Percentiles rank a stretch among this genome's conserved stretches.
Evolutionary conservation across 2,888 invertebrate species (phyloP).

Genomic region (Kryphioiulus occultus): DNA sequence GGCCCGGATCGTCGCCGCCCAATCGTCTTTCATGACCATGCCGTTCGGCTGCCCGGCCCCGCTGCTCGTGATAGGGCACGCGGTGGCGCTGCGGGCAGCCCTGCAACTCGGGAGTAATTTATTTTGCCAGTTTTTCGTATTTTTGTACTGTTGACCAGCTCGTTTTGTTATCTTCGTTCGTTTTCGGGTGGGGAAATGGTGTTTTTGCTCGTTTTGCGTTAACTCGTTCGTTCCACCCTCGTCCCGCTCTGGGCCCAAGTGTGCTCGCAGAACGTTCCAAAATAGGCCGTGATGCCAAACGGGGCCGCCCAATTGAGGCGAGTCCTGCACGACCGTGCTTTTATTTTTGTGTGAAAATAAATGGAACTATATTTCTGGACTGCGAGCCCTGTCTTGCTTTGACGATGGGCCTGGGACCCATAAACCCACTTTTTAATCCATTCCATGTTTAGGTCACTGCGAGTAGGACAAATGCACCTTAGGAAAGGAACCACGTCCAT

Average conservation of each 20-base stretch:
- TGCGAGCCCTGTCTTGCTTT: neutral
- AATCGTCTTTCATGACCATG: conserved; percentile 9
- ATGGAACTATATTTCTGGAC: conserved; percentile 24
- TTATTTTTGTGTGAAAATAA: conserved; percentile 31
- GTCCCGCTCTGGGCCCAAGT: neutral
- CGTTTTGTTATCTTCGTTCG: neutral
- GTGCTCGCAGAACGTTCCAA: neutral
- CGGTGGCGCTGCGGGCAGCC: neutral
- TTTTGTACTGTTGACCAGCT: neutral
- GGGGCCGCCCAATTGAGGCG: neutral
- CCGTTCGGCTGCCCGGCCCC: neutral
- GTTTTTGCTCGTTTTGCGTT: conserved; percentile 1
- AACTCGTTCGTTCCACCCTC: neutral
- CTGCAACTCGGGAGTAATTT: neutral
- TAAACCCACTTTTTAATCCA: neutral
- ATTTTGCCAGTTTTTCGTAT: conserved; percentile 25
- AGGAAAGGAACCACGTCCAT: too few species aligned
- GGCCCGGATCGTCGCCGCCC: neutral
- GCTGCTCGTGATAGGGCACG: neutral
- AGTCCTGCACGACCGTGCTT: neutral
- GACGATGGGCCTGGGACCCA: neutral
- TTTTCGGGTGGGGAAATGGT: neutral
- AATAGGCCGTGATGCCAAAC: neutral
- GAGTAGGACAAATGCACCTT: too few species aligned
- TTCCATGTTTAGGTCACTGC: too few species aligned